phyloP scores from a whole-genome alignment of 2,888 invertebrate species.

The Dryocosmus kuriphilus region DNA sequence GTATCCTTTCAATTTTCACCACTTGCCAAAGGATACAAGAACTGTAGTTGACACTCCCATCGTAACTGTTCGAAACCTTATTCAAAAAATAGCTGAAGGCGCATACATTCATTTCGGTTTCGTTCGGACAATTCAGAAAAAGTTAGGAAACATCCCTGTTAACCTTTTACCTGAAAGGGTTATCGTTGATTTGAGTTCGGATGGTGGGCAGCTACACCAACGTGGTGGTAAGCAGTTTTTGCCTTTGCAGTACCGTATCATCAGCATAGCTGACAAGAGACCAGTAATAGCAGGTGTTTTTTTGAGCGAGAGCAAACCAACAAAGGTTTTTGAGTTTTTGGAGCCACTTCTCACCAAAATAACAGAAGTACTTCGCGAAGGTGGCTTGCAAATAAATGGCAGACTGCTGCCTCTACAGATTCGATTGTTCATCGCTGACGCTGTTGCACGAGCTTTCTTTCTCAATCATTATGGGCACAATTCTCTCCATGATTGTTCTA shows the following conservation, averaged over 20 bases:
- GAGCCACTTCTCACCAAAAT: conserved; percentile 29
- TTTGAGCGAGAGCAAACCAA: conserved; percentile 43
- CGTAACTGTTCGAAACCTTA: background rate
- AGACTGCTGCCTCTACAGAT: background rate
- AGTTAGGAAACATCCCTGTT: conserved; percentile 40
- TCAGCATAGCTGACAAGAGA: conserved; percentile 42
- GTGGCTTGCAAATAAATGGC: conserved; percentile 26
- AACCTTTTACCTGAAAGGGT: background rate
- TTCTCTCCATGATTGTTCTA: conserved; percentile 39
- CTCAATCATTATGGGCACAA: conserved; percentile 43
- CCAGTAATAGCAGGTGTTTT: conserved; percentile 47
- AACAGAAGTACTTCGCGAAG: background rate
- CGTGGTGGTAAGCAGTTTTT: conserved; percentile 49
- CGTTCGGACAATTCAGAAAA: conserved; percentile 37
- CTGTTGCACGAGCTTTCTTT: conserved; percentile 42
- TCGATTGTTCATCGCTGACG: conserved; percentile 43
- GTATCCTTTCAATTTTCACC: conserved; percentile 29
- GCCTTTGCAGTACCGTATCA: conserved; percentile 55
- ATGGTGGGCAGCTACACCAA: conserved; percentile 46
- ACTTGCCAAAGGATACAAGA: conserved; percentile 15
- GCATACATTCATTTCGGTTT: conserved; percentile 50
- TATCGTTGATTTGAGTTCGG: conserved; percentile 48
- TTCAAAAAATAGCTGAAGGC: conserved; percentile 39
- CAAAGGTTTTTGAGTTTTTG: conserved; percentile 36
- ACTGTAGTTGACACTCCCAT: conserved; percentile 11